phyloP scores from a whole-genome alignment of 2,888 invertebrate species.

The Teleiodes luculella region DNA sequence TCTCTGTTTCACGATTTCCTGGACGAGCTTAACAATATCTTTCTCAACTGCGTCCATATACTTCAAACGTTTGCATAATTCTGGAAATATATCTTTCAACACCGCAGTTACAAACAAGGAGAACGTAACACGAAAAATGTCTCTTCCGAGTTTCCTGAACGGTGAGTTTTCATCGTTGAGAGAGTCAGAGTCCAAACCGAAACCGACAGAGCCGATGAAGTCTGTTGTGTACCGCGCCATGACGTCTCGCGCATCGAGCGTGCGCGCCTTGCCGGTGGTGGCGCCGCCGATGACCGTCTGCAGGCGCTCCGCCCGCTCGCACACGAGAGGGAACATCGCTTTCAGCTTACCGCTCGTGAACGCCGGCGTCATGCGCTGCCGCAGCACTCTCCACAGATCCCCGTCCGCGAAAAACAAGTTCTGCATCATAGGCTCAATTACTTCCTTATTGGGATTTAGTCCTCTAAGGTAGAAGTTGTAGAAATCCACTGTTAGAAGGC shows the following conservation, averaged over 20 bases:
- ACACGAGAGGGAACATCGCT: conserved; percentile 29
- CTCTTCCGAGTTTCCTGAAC: conserved; percentile 22
- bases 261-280: not conserved
- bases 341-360: conserved; percentile 28
- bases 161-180: conserved; percentile 22
- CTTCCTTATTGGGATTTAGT: conserved; percentile 13
- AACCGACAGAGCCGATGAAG: conserved; percentile 25
- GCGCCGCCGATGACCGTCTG: conserved; percentile 21
- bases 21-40: not conserved
- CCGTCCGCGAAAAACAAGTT: conserved; percentile 28
- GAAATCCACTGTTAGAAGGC: conserved; percentile 26
- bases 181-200: conserved; percentile 23
- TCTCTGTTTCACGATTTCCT: conserved; percentile 17
- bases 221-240: conserved; percentile 23
- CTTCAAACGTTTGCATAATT: not conserved
- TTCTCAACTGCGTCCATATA: not conserved
- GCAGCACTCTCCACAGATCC: conserved; percentile 47
- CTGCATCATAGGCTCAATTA: conserved; percentile 22
- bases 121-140: conserved; percentile 17
- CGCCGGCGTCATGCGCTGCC: conserved; percentile 49
- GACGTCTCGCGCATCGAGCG: conserved; percentile 26
- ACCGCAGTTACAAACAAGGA: not conserved
- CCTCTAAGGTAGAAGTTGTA: conserved; percentile 22
- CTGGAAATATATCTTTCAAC: not conserved
- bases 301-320: conserved; percentile 35